Evolutionary conservation across 2,797 vertebrate species (phyloP).

Genomic region (Monodelphis domestica): DNA sequence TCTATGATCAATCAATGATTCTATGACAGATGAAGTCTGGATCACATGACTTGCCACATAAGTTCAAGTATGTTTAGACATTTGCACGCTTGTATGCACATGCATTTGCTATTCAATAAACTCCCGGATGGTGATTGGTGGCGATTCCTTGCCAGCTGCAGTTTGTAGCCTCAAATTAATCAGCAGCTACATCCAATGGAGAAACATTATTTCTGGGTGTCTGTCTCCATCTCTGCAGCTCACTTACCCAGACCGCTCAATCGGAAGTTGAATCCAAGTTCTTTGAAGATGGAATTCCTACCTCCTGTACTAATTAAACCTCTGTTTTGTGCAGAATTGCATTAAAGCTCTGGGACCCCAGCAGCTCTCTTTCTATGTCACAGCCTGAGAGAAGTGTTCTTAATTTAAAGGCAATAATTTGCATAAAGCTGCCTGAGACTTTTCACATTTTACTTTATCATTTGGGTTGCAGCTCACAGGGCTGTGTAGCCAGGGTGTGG

Average conservation of each 20-base stretch:
- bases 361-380: constrained; percentile 17
- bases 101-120: background rate
- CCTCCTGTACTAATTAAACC: constrained; percentile 57
- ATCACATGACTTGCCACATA: background rate
- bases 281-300: constrained; percentile 67
- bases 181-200: background rate
- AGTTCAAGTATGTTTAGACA: background rate
- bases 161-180: background rate
- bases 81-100: background rate
- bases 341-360: constrained; percentile 56
- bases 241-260: background rate
- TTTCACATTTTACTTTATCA: constrained; percentile 55
- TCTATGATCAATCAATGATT: background rate
- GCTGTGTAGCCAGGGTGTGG: background rate
- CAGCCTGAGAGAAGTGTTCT: constrained; percentile 49
- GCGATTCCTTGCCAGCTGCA: background rate
- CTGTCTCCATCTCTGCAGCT: constrained; percentile 20
- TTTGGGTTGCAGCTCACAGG: constrained; percentile 33
- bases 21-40: background rate
- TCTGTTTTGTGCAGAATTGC: constrained; percentile 56
- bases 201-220: constrained; percentile 36
- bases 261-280: constrained; percentile 53
- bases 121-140: background rate
- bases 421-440: constrained; percentile 60
- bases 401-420: constrained; percentile 64